Evolutionary conservation across 2,888 invertebrate genomes (phyloP), one percentile per base, ranked within the genome.

Genomic region (Cryptosula pallasiana): DNA sequence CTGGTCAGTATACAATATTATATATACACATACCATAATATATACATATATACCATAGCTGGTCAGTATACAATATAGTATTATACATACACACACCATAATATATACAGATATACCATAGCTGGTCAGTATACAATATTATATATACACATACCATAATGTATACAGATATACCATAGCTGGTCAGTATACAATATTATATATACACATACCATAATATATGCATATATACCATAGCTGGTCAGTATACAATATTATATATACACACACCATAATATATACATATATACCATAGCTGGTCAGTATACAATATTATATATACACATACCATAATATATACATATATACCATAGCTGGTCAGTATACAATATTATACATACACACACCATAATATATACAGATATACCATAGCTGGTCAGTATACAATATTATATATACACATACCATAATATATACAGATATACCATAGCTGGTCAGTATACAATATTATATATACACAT

Each of bases 311-410:
- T 45, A 45, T 20, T 45, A 45, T 45, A 45, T 45, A 20, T 20
- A 20, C 20, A 20, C 20, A 45, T 45, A 45, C 9, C 45, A 13
- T 13, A 20, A 98, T 83, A 98, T 98, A 96, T 98, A 99, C 87
- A 90, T 98, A 83, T 97, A 93, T 82, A 97, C 97, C 72, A 88
- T 98, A 78, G 96, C 97, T 80, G 97, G 97, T 93, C 35, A 36
- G 63, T 27, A n/a, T 63, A 5, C 20, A 5, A 45, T 20, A 45
- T 45, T n/a, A n/a, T n/a, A n/a, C n/a, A n/a, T n/a, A n/a, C n/a
- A n/a, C n/a, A n/a, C n/a, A n/a, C n/a, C n/a, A n/a, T n/a, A n/a
- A n/a, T n/a, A n/a, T n/a, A n/a, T n/a, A n/a, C n/a, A n/a, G n/a
- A 20, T 45, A 13, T 45, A 45, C 45, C 9, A 45, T 45, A 13